Evolutionary conservation across 2,113 vertebrate species (phyloP).

Genomic region (Strix uralensis): DNA sequence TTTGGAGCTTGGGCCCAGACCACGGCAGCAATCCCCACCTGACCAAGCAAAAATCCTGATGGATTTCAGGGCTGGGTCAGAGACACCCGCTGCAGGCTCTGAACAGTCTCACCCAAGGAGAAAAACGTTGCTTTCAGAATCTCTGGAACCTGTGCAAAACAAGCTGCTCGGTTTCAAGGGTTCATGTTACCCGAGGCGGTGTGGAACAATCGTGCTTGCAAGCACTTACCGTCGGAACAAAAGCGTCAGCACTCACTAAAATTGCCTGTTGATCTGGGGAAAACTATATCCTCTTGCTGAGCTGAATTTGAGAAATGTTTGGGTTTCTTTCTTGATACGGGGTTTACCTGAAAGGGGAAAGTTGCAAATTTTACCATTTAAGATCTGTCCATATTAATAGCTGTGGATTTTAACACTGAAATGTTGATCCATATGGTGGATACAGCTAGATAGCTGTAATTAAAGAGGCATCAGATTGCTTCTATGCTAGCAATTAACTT

Average conservation of each 20-base stretch:
- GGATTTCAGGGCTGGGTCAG: neutral
- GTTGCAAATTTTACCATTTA: neutral
- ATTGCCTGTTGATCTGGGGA: neutral
- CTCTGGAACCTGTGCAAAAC: neutral
- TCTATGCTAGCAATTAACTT: neutral
- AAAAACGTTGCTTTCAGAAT: neutral
- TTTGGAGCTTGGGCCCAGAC: neutral
- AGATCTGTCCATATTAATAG: accelerated
- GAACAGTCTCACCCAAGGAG: neutral
- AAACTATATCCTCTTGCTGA: neutral
- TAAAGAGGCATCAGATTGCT: neutral
- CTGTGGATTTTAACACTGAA: accelerated
- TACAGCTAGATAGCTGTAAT: neutral
- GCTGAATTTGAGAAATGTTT: neutral
- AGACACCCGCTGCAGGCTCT: neutral
- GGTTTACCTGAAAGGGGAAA: neutral
- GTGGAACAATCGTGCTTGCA: neutral
- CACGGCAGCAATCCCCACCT: neutral
- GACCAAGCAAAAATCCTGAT: accelerated
- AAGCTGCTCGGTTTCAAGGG: neutral
- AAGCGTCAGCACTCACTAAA: neutral
- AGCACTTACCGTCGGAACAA: neutral
- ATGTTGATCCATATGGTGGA: neutral
- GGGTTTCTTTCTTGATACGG: neutral
- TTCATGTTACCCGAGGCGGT: neutral